Conservation (phyloP, 92 coral and sea anemone genomes). For the Plumapathes pennacea region DNA sequence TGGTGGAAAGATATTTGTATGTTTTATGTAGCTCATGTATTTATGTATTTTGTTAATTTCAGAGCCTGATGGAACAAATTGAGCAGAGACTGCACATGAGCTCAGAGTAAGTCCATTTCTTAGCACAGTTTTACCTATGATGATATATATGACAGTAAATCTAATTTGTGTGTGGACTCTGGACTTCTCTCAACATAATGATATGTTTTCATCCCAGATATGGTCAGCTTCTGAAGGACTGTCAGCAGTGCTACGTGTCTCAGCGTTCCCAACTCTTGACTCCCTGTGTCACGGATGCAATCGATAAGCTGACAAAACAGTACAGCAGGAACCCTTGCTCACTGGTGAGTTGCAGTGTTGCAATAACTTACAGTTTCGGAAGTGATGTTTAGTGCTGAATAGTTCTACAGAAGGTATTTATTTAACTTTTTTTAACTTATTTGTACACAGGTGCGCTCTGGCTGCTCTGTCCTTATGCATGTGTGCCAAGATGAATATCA, state of each 20-base stretch:
- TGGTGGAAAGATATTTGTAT: too few relatives aligned
- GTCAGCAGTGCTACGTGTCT: constrained; percentile 88
- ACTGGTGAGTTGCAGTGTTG: constrained; percentile 51
- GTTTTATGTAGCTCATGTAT: background rate
- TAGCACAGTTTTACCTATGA: background rate
- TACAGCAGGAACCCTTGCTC: constrained; percentile 88
- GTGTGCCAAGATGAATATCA: constrained; percentile 98
- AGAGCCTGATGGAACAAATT: constrained; percentile 98
- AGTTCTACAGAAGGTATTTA: background rate
- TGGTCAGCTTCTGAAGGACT: constrained; percentile 82
- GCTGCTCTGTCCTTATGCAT: constrained; percentile 89
- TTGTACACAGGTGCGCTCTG: constrained; percentile 81
- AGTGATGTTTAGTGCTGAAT: too few relatives aligned
- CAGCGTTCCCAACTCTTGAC: constrained; percentile 90
- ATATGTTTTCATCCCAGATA: constrained; percentile 39
- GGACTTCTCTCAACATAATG: background rate
- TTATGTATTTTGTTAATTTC: background rate
- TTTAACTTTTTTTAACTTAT: background rate
- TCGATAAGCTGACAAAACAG: constrained; percentile 85
- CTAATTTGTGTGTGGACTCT: background rate
- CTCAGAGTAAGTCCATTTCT: constrained; percentile 64
- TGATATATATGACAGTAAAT: background rate
- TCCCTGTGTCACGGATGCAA: constrained; percentile 90
- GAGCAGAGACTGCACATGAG: constrained; percentile 87
- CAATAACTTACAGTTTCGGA: background rate